phyloP scores from a whole-genome alignment of 2,113 vertebrate species.

The mouse (Mus musculus) region DNA sequence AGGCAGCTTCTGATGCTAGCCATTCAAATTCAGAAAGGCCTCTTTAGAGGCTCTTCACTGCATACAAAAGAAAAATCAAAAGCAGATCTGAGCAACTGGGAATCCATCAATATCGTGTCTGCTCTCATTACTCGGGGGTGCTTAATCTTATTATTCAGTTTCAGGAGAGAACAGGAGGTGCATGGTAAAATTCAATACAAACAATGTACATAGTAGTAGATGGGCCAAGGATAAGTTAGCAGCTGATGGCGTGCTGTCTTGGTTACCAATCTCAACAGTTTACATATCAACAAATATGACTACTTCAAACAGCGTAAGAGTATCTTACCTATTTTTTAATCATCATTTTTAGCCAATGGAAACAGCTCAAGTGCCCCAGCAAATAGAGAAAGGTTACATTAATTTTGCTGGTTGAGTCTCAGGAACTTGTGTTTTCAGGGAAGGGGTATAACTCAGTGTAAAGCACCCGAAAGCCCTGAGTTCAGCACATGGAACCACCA shows the following conservation, averaged over 20 bases:
- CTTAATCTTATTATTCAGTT: slow-evolving; percentile 74
- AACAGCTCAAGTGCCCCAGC: neutral
- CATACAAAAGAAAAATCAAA: slow-evolving; percentile 60
- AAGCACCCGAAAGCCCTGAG: neutral
- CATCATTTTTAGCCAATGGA: slow-evolving; percentile 50
- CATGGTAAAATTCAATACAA: slow-evolving; percentile 64
- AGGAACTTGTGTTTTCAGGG: neutral
- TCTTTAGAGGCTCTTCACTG: slow-evolving; percentile 46
- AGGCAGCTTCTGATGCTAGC: neutral
- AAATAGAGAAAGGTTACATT: slow-evolving; percentile 34
- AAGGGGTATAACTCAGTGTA: neutral
- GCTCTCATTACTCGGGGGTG: slow-evolving; percentile 66
- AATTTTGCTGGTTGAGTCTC: slow-evolving; percentile 18
- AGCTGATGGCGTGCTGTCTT: slow-evolving; percentile 30
- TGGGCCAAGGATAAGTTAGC: neutral
- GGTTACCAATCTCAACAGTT: slow-evolving; percentile 38
- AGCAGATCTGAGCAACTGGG: slow-evolving; percentile 61
- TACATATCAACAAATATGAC: slow-evolving; percentile 49
- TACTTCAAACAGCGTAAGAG: slow-evolving; percentile 47
- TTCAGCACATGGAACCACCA: neutral
- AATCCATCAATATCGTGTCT: slow-evolving; percentile 68
- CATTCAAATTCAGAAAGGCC: slow-evolving; percentile 62
- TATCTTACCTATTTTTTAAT: neutral
- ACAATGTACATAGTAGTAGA: slow-evolving; percentile 28
- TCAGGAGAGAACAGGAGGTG: slow-evolving; percentile 41